Evolutionary conservation across 2,888 invertebrate species (phyloP).

Genomic region (Yponomeuta plumbellus): DNA sequence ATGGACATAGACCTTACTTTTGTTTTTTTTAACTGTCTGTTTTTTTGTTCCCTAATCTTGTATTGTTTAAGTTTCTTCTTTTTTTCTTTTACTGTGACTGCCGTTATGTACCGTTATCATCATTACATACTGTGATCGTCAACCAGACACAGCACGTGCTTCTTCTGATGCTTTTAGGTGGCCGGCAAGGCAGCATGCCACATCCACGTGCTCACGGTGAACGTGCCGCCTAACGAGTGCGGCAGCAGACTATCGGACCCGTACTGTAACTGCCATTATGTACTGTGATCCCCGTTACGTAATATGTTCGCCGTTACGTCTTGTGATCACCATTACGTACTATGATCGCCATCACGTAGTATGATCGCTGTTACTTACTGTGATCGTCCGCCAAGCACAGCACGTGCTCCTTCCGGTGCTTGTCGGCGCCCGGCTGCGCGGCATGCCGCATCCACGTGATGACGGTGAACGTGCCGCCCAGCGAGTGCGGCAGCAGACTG

Average conservation of each 20-base stretch:
- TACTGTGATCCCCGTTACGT: conserved; percentile 90
- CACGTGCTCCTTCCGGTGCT: conserved; percentile 96
- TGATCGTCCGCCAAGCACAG: conserved; percentile 85
- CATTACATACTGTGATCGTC: background rate
- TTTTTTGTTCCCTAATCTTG: too few species aligned
- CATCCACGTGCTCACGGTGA: conserved; percentile 96
- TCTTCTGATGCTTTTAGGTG: conserved; percentile 93
- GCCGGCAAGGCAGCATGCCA: conserved; percentile 89
- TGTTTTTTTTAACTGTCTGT: too few species aligned
- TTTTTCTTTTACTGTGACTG: background rate
- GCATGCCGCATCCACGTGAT: conserved; percentile 97
- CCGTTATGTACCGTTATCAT: background rate
- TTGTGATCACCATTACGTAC: background rate
- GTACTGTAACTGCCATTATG: conserved; percentile 28
- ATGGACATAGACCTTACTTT: too few species aligned
- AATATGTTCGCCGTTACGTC: background rate
- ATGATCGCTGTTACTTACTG: background rate
- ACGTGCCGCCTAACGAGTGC: conserved; percentile 86
- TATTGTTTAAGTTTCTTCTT: too few species aligned
- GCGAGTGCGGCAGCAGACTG: conserved; percentile 83
- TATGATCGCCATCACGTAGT: background rate
- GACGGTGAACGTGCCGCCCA: conserved; percentile 91
- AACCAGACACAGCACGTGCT: conserved; percentile 97
- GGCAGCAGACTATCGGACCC: conserved; percentile 77
- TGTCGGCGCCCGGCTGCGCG: conserved; percentile 85